Evolutionary conservation across 2,888 invertebrate genomes (phyloP), one percentile per base, ranked within the genome.

Genomic region (Achlya flavicornis): DNA sequence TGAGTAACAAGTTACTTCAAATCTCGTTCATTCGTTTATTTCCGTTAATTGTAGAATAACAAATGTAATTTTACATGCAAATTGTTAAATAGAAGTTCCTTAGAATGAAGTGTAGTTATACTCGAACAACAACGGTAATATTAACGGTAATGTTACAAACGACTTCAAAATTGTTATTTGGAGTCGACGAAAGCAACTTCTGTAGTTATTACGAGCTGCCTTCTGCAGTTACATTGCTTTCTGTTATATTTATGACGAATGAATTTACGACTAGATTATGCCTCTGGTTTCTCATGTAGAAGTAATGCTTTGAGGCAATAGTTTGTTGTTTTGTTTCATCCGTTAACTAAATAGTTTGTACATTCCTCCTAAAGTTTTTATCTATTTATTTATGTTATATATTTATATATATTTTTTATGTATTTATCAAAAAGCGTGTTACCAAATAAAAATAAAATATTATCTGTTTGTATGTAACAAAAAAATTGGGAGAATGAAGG

Each of bases 71-170:
- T 12, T 19, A 60, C 38, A 60, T 59, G 59, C 41, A 59, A 59
- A 59, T 60, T 43, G 60, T 60, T 63, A 65, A 67, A 62, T 64
- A 43, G 62, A 10, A 26, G 57, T 43, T 26, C 38, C 53, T 38
- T 53, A 46, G 12, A 43, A 53, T 53, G 41, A 10, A 66, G 64
- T 63, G 57, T 62, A 66, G 64, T 66, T 63, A 63, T 16, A 10
- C 66, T 68, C 58, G 33, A 63, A 59, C 62, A 48, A 57, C 58
- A 66, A 63, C 61, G 12, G 63, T 58, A 62, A n/a, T n/a, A n/a
- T n/a, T n/a, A n/a, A n/a, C n/a, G n/a, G n/a, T 68, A 64, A 43
- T 58, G 64, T 68, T 64, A 61, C 64, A 60, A 61, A 64, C 58
- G 63, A 68, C 62, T 64, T 64, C 58, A n/a, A 62, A 66, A 66